Conservation (phyloP, 1,140 invertebrate species). For the Charaxes varanes region DNA sequence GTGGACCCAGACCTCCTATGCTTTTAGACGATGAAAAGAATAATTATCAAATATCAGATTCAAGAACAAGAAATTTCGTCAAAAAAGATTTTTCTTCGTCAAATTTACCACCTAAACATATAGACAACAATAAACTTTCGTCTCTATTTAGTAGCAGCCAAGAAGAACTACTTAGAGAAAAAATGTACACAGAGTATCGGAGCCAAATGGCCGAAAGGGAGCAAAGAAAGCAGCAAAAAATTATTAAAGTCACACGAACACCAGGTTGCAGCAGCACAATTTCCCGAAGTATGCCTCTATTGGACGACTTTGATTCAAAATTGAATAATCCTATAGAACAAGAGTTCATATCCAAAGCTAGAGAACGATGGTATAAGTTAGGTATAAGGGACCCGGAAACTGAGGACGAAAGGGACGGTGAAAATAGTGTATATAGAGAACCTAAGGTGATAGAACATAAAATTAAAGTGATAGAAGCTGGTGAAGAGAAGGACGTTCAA, state of each 20-base stretch:
- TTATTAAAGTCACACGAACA: conserved; percentile 81
- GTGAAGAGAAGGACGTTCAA: conserved; percentile 75
- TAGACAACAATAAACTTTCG: conserved; percentile 25
- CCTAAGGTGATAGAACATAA: conserved; percentile 73
- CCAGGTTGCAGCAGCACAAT: conserved; percentile 21
- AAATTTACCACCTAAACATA: background rate
- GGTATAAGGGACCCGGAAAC: conserved; percentile 76
- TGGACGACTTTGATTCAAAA: conserved; percentile 57
- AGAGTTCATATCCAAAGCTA: conserved; percentile 83
- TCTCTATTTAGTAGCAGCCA: conserved; percentile 63
- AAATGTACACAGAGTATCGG: conserved; percentile 90
- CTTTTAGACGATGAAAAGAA: conserved; percentile 33
- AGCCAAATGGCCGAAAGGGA: conserved; percentile 85
- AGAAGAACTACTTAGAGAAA: conserved; percentile 80
- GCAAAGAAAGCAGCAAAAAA: conserved; percentile 83
- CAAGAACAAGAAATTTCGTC: conserved; percentile 3
- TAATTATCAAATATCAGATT: conserved; percentile 17
- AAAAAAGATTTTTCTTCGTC: conserved; percentile 3
- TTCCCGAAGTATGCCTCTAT: conserved; percentile 51
- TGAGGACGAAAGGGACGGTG: conserved; percentile 59
- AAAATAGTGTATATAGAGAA: conserved; percentile 50
- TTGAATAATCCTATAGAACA: conserved; percentile 77
- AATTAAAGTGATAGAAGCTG: conserved; percentile 77
- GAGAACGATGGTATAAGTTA: conserved; percentile 75
- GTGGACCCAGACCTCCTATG: conserved; percentile 64